These are phyloP conservation scores for Mesorhabditis sp. DNA, from an alignment of 2,888 invertebrate genomes.

Conservation along the genomic window DNA sequence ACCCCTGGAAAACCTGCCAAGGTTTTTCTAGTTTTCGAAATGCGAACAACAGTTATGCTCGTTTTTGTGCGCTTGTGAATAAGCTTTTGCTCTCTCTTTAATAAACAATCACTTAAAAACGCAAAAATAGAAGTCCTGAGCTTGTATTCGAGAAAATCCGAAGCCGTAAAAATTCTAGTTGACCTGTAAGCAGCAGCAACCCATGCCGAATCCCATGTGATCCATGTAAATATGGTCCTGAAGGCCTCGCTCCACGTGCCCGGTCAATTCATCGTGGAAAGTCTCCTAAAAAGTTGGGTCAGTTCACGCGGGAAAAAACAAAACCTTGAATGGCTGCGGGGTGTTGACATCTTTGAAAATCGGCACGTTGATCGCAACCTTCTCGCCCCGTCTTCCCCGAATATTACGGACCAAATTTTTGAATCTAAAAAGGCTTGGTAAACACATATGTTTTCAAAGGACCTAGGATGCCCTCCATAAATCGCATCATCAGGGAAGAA, in stretches of 20 bases:
- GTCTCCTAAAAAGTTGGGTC: conserved; percentile 67
- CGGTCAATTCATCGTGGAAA: conserved; percentile 56
- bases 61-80: no score
- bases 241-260: conserved; percentile 67
- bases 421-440: conserved; percentile 40
- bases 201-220: conserved; percentile 99
- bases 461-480: conserved; percentile 81
- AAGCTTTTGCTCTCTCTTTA: no score
- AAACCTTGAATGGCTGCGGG: conserved; percentile 67
- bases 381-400: conserved; percentile 81
- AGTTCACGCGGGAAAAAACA: background rate
- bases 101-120: no score
- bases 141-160: background rate
- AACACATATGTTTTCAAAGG: conserved; percentile 35
- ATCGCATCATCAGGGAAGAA: conserved; percentile 94
- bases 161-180: background rate
- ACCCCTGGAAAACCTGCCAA: no score
- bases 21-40: no score
- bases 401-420: conserved; percentile 87
- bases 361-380: conserved; percentile 92
- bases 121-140: no score
- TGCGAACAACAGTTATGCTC: no score
- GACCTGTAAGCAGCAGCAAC: conserved; percentile 67
- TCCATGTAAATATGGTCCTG: conserved; percentile 95
- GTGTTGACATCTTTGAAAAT: conserved; percentile 82